A percentile compares a stretch with the other conserved stretches of the same genome.
phyloP scores from a whole-genome alignment of 2,797 vertebrate species.

The Propithecus perrieri region DNA sequence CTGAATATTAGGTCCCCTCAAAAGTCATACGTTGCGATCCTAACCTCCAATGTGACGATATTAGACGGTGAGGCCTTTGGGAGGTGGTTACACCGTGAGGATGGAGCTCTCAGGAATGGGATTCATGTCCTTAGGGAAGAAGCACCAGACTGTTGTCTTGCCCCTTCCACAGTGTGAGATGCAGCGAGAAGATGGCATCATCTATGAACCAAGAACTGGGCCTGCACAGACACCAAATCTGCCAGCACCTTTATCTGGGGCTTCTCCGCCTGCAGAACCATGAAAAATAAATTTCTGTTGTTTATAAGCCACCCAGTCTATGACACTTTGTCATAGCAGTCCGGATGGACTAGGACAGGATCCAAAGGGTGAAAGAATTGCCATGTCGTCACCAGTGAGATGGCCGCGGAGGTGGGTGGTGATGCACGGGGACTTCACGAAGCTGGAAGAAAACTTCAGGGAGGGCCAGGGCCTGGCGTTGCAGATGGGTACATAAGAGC shows the following conservation, averaged over 20 bases:
- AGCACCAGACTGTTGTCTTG: background rate
- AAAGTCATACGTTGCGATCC: background rate
- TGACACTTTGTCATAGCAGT: background rate
- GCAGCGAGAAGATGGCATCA: background rate
- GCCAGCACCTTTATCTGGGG: background rate
- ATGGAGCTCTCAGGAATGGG: background rate
- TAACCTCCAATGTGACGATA: background rate
- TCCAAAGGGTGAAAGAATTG: background rate
- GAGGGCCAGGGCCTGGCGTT: background rate
- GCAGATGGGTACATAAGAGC: background rate
- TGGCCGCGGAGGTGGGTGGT: background rate
- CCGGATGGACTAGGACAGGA: background rate
- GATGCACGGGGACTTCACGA: background rate
- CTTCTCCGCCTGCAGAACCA: background rate
- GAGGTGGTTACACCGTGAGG: background rate
- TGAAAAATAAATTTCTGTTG: background rate
- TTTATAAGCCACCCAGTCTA: background rate
- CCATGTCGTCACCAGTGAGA: background rate
- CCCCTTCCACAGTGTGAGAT: background rate
- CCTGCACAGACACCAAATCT: background rate
- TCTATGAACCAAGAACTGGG: background rate
- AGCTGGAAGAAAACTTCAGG: background rate
- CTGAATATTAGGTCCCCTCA: background rate
- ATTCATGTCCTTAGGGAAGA: background rate
- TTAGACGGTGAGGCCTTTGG: background rate